These are phyloP conservation scores for Crepidodera aurea DNA, from an alignment of 2,888 invertebrate genomes.

Conservation along the genomic window DNA sequence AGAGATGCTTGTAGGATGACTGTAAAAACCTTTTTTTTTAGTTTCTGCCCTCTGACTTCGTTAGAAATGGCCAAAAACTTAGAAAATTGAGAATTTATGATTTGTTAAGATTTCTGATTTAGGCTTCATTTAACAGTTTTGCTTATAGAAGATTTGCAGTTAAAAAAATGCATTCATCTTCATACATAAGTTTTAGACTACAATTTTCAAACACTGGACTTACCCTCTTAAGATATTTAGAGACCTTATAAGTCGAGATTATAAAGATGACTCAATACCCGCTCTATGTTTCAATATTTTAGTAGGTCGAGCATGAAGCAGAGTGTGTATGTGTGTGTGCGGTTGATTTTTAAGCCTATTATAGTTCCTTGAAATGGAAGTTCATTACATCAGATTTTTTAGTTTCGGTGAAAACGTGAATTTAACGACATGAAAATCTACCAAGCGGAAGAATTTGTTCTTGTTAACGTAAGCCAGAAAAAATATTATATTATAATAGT, in stretches of 20 bases:
- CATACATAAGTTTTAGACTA: too few species aligned
- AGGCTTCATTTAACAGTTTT: too few species aligned
- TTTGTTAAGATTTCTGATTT: too few species aligned
- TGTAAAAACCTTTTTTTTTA: too few species aligned
- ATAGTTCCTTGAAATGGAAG: neutral
- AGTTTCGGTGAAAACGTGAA: neutral
- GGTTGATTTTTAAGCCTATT: constrained; percentile 16
- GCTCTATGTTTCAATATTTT: constrained; percentile 6
- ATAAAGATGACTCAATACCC: constrained; percentile 8
- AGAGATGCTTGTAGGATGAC: too few species aligned
- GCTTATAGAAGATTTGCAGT: too few species aligned
- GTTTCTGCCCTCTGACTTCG: too few species aligned
- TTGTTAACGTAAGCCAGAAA: constrained; percentile 13
- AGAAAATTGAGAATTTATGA: too few species aligned
- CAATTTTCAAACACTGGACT: neutral
- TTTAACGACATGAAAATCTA: constrained; percentile 11
- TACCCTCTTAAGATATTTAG: constrained; percentile 11
- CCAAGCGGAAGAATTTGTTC: constrained; percentile 1
- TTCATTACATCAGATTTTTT: constrained; percentile 14
- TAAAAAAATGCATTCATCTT: too few species aligned
- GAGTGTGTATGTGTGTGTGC: neutral
- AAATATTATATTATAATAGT: too few species aligned
- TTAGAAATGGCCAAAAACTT: too few species aligned
- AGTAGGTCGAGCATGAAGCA: constrained; percentile 21
- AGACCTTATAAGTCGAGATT: constrained; percentile 19